These are phyloP conservation scores for Botia almorhae DNA, from an alignment of 2,797 vertebrate genomes.

Conservation along the genomic window DNA sequence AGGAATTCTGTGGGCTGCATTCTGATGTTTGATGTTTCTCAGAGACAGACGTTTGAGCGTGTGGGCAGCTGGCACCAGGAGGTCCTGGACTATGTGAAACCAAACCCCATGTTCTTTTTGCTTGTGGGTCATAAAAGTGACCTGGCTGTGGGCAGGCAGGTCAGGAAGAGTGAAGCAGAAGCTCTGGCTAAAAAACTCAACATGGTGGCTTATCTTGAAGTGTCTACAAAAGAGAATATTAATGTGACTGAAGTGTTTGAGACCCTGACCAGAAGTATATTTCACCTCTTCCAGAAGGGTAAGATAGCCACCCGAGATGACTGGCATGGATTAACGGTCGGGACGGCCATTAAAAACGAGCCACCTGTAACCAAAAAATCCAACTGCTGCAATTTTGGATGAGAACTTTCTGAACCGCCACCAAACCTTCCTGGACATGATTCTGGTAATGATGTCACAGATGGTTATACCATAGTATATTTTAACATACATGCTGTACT, in stretches of 20 bases:
- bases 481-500: neutral
- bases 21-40: constrained; percentile 57
- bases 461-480: neutral
- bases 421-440: neutral
- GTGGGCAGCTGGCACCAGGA: constrained; percentile 51
- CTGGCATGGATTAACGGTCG: constrained; percentile 54
- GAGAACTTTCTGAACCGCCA: neutral
- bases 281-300: constrained; percentile 37
- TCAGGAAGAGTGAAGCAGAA: constrained; percentile 54
- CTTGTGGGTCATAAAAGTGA: constrained; percentile 60
- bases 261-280: constrained; percentile 52
- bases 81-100: constrained; percentile 57
- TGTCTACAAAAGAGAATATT: constrained; percentile 56
- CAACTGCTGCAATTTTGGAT: constrained; percentile 37
- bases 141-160: constrained; percentile 43
- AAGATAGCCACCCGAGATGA: constrained; percentile 31
- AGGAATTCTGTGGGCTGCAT: constrained; percentile 62
- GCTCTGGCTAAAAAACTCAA: constrained; percentile 54
- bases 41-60: constrained; percentile 51
- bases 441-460: neutral
- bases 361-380: neutral
- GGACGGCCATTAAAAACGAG: constrained; percentile 21
- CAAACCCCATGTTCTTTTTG: constrained; percentile 56
- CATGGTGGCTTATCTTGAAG: constrained; percentile 57
- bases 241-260: constrained; percentile 53